Evolutionary conservation across 2,113 vertebrate species (phyloP).

Genomic region (Brachyhypopomus gauderio): DNA sequence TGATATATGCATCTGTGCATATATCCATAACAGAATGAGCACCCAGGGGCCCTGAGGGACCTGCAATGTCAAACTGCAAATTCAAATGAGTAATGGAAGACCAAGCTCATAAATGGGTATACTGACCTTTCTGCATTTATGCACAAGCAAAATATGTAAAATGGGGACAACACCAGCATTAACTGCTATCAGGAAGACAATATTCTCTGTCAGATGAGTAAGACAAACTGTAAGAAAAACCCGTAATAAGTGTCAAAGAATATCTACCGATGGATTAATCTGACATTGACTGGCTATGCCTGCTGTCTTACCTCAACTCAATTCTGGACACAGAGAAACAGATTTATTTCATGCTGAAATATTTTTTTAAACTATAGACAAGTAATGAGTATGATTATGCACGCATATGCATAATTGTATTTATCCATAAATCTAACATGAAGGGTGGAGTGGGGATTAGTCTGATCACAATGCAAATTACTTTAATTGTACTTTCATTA

Average conservation of each 20-base stretch:
- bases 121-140: conserved; percentile 69
- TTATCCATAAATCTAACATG: not conserved
- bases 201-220: conserved; percentile 49
- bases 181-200: conserved; percentile 65
- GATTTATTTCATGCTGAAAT: not conserved
- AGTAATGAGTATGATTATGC: not conserved
- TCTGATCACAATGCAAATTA: not conserved
- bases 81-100: conserved; percentile 72
- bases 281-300: not conserved
- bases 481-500: no score
- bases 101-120: conserved; percentile 63
- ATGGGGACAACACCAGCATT: conserved; percentile 55
- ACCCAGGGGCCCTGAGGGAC: conserved; percentile 51
- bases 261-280: conserved; percentile 45
- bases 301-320: not conserved
- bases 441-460: not conserved
- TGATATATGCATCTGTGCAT: conserved; percentile 62
- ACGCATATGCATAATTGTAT: not conserved
- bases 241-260: conserved; percentile 54
- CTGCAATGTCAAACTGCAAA: conserved; percentile 64
- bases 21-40: conserved; percentile 60
- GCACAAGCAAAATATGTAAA: conserved; percentile 56
- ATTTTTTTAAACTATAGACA: not conserved
- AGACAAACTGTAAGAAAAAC: conserved; percentile 24
- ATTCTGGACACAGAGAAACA: not conserved